A percentile compares a stretch with the other conserved stretches of the same genome.
These are phyloP conservation scores for Vanessa tameamea DNA, from an alignment of 1,140 invertebrate species.

Conservation along the genomic window DNA sequence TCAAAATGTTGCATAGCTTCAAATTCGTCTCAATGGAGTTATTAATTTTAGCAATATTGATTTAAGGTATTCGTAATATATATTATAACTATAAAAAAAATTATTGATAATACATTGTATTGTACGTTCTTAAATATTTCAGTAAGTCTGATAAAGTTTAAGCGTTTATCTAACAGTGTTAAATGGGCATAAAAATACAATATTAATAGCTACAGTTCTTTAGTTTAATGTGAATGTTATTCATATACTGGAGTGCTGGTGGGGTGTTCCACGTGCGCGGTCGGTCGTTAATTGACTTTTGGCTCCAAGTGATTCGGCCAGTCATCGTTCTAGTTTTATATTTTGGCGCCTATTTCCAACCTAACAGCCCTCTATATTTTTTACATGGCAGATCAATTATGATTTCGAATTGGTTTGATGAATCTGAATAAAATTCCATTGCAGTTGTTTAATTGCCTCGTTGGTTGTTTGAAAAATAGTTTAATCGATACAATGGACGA, in stretches of 20 bases:
- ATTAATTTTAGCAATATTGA: too few species aligned
- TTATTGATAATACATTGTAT: too few species aligned
- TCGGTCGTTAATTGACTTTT: conserved; percentile 73
- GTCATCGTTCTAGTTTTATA: conserved; percentile 78
- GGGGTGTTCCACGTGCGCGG: conserved; percentile 58
- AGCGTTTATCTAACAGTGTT: too few species aligned
- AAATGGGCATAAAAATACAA: too few species aligned
- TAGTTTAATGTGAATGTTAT: conserved; percentile 9
- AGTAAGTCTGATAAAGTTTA: too few species aligned
- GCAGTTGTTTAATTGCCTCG: conserved; percentile 76
- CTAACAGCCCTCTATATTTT: conserved; percentile 76
- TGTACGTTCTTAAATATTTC: too few species aligned
- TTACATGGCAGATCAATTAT: conserved; percentile 79
- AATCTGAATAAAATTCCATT: conserved; percentile 78
- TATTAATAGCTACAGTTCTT: not conserved
- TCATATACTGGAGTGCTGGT: conserved; percentile 17
- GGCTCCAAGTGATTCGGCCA: conserved; percentile 72
- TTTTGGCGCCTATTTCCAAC: conserved; percentile 76
- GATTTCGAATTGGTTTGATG: conserved; percentile 79
- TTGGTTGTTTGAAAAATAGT: conserved; percentile 73
- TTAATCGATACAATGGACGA: conserved; percentile 60
- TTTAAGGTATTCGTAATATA: too few species aligned
- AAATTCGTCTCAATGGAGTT: too few species aligned
- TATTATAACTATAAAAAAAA: too few species aligned
- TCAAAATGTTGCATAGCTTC: too few species aligned